Evolutionary conservation across 2,113 vertebrate genomes (phyloP), one percentile per base, ranked within the genome.

Genomic region (Hydrochoerus hydrochaeris): DNA sequence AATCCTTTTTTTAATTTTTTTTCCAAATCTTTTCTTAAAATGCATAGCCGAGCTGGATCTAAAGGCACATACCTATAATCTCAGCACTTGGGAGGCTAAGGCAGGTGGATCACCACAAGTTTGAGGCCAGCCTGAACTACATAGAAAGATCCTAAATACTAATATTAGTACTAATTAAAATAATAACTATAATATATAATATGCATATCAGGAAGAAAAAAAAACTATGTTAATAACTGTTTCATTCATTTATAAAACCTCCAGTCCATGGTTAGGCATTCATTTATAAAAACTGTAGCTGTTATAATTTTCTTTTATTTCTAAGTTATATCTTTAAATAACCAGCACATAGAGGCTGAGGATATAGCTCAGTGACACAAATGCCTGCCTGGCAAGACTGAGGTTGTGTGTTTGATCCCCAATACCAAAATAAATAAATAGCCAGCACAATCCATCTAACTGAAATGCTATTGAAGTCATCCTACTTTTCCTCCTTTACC

Each of bases 321-420:
- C 80, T 83, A 77, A 95, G 16, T 28, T 87, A 32, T 22, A 22
- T 73, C 62, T 93, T 83, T 65, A 95, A 95, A 95, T 94, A 95
- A 92, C 57, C 38, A 46, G 10, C 49, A 52, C 49, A 52, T 52
- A 10, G 49, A 9, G 49, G 49, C 49, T 52, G 49, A 52, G 49
- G 49, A 52, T 6, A 11, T 52, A 52, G 49, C 49, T 52, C 49
- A 52, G 49, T 11, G 49, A 52, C 49, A 52, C 49, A 52, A 52
- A 9, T 9, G 10, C 49, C 49, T 52, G 49, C 49, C 49, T 10
- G 49, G 49, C 49, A 52, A 52, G 49, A 5, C 6, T 52, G 49
- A 52, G 49, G 49, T 52, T 52, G 49, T 52, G 10, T 1, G 49
- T 52, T 52, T 9, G 10, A 52, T 52, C 49, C 49, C 49, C 49